These are phyloP conservation scores for Anoplopoma fimbria DNA, from an alignment of 2,113 vertebrate genomes.

Conservation along the genomic window DNA sequence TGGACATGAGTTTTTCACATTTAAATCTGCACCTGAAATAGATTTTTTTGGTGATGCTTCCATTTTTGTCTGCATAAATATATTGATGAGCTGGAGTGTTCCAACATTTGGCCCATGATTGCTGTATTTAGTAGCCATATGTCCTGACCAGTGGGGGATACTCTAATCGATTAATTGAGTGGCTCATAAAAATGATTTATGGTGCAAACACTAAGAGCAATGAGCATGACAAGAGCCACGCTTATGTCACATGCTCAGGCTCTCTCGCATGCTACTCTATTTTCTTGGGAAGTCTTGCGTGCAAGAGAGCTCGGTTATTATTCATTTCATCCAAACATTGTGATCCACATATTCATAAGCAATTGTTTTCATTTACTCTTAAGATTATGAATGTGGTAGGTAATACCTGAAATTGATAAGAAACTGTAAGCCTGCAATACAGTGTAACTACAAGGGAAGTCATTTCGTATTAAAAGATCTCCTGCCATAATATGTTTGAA, in stretches of 20 bases:
- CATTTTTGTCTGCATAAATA: conserved; percentile 48
- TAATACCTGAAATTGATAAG: conserved; percentile 27
- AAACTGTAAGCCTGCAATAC: not conserved
- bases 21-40: not conserved
- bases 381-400: conserved; percentile 19
- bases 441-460: conserved; percentile 9
- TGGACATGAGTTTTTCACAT: not conserved
- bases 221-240: conserved; percentile 80
- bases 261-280: conserved; percentile 13
- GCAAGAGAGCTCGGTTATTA: conserved; percentile 22
- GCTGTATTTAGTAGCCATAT: conserved; percentile 91
- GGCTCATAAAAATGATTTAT: conserved; percentile 92
- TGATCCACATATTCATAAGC: conserved; percentile 27
- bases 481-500: not conserved
- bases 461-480: not conserved
- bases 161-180: conserved; percentile 92
- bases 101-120: conserved; percentile 85
- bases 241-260: conserved; percentile 63
- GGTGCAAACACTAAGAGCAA: conserved; percentile 83
- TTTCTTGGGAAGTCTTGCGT: conserved; percentile 7
- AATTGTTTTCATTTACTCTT: conserved; percentile 28
- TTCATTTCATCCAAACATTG: conserved; percentile 37
- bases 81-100: conserved; percentile 84
- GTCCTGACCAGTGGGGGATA: conserved; percentile 89
- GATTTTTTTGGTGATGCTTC: conserved; percentile 12